Percentiles rank a stretch among this genome's conserved stretches.
Conservation (phyloP, 2,797 vertebrate species). For the Pangasius larnaudii region DNA sequence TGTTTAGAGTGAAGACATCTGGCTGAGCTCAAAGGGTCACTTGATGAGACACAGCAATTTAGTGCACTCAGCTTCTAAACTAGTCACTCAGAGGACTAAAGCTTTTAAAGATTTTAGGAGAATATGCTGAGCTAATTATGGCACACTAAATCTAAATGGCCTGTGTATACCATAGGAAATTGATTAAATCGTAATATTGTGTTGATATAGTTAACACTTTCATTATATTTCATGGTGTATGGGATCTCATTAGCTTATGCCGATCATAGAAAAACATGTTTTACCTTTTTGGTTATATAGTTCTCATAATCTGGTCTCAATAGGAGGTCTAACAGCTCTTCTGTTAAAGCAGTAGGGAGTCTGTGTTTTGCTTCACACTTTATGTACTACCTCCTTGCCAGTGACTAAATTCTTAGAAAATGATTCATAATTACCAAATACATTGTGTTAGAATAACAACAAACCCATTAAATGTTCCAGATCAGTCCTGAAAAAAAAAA, state of each 20-base stretch:
- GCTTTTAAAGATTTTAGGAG: slow-evolving; percentile 5
- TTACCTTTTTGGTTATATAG: slow-evolving; percentile 14
- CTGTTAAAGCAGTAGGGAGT: slow-evolving; percentile 44
- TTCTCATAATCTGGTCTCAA: background rate
- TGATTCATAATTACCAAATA: slow-evolving; percentile 20
- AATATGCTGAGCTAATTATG: slow-evolving; percentile 10
- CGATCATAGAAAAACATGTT: background rate
- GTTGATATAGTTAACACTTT: background rate
- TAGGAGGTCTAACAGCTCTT: slow-evolving; percentile 22
- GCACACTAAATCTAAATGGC: background rate
- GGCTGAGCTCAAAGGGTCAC: slow-evolving; percentile 36
- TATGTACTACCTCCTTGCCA: slow-evolving; percentile 24
- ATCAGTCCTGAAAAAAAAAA: background rate
- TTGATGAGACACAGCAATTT: slow-evolving; percentile 33
- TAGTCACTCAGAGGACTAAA: background rate
- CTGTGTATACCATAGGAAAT: background rate
- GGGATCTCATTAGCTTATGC: background rate
- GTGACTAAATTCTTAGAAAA: slow-evolving; percentile 44
- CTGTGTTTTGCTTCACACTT: slow-evolving; percentile 46
- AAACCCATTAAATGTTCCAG: background rate
- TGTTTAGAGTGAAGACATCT: slow-evolving; percentile 43
- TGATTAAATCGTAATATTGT: background rate
- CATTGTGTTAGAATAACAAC: background rate
- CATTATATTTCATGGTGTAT: background rate
- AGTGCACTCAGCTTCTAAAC: slow-evolving; percentile 23